Base-by-base conservation (phyloP, 1,140 invertebrate species). In the Drosophila pallidifrons region DNA sequence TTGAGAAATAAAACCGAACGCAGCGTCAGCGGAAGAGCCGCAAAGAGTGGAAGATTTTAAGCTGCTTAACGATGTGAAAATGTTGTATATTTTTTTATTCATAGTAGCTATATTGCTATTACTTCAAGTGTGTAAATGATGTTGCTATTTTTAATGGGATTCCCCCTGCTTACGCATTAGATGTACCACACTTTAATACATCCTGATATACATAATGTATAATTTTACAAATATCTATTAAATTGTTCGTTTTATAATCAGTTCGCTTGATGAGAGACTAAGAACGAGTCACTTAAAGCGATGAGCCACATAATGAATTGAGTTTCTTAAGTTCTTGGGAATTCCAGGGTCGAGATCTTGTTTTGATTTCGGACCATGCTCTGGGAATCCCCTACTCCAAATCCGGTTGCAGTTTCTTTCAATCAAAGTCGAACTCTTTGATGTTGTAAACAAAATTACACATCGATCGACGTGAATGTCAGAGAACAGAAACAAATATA, bases 11-110 rank as follows among this genome's bases (percentile, higher is more conserved):
- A 75, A 55, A 38, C 8, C 7, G 25, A 52, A 41, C 20, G 32
- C 35, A 30, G 41, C 8, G 25, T n/a, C 15, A 32, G 41, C 45
- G 65, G 13, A 15, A 43, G 32, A 38, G 61, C 16, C 11, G 1
- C 41, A 51, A 38, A 55, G 51, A 71, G 38, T 58, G 58, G 73
- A 58, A 75, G 58, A 49, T 60, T 61, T 61, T 69, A 74, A 74
- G 71, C 71, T 61, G 71, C 71, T 74, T 74, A 74, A 38, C 47
- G 68, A 57, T 49, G 43, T 71, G 68, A 65, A 65, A 54, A 74
- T 55, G 65, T 52, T 43, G 35, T 35, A 13, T 60, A 25, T 55
- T 10, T 52, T 38, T 7, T 10, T 46, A 8, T 30, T 11, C 10
- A 35, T 13, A 38, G 38, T 67, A 13, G 15, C 10, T 60, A 68